Base-by-base conservation (phyloP, 2,888 invertebrate genomes). In the Tupiocoris notatus region DNA sequence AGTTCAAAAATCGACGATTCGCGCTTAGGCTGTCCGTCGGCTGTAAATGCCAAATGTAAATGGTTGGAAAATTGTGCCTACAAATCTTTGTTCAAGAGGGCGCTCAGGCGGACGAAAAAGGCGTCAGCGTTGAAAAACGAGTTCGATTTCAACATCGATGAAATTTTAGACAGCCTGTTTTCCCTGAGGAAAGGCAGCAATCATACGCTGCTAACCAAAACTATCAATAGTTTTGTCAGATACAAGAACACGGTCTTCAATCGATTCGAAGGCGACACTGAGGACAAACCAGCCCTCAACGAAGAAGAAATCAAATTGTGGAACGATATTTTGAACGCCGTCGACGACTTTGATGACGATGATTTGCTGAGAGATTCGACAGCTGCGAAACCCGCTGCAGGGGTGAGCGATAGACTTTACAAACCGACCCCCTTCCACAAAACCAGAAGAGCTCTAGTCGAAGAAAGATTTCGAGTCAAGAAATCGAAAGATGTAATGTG, bases 41-140 rank as follows among this genome's bases (percentile, higher is more conserved):
- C 61, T 22, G 7, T 62, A 1, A 21, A 20, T 23, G 22, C 39
- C 0, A 62, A 39, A 54, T 73, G 73, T 21, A 73, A 73, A 62
- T 73, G 73, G 73, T 73, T 54, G 25, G 73, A 73, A 1, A 62
- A 62, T 16, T 73, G 73, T n/a, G 17, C 39, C n/a, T 62, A 62
- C 39, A 73, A 73, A 63, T 2, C 39, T 6, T 18, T 73, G n/a
- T 73, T 73, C 22, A 73, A 62, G 17, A 39, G 24, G 16, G 62
- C 73, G 6, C 61, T 73, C 12, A 61, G 23, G 54, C 24, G 73
- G 20, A 62, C 61, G 54, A 73, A 62, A 20, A 73, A 73, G 39
- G 21, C 39, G 17, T 25, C 62, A 1, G 62, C 63, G 0, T 39
- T 73, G 16, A 62, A 73, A 54, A 54, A 61, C 54, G 54, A 62